Evolutionary conservation across 2,797 vertebrate species (phyloP).

Genomic region (Trachops cirrhosus): DNA sequence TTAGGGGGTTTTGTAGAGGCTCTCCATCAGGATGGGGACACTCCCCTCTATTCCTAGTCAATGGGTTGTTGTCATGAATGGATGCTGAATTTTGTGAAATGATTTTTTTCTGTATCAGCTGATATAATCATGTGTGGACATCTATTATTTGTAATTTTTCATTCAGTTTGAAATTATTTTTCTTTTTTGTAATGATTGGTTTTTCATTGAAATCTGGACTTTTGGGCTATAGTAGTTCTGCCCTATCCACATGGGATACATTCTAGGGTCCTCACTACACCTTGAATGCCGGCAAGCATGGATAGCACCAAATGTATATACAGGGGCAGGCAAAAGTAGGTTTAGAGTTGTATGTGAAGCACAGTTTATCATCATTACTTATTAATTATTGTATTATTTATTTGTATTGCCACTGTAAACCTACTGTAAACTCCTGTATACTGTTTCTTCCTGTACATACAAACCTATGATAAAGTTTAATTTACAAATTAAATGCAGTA

Average conservation of each 20-base stretch:
- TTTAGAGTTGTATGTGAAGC: background rate
- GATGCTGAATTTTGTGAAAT: background rate
- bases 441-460: background rate
- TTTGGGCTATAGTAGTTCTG: background rate
- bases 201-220: background rate
- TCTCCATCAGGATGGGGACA: background rate
- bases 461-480: background rate
- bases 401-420: too few relatives aligned
- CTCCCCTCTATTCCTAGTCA: background rate
- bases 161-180: background rate
- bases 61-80: background rate
- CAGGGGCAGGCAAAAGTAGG: background rate
- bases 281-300: background rate
- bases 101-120: background rate
- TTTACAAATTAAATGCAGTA: background rate
- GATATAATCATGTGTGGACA: background rate
- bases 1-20: background rate
- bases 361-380: background rate
- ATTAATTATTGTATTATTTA: too few relatives aligned
- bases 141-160: background rate
- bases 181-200: background rate
- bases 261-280: rapidly evolving
- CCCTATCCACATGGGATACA: background rate
- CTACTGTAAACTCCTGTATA: background rate
- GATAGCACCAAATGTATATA: background rate